Base-by-base conservation (phyloP, 2,888 invertebrate species). In the Brachynemurus nebulosus region DNA sequence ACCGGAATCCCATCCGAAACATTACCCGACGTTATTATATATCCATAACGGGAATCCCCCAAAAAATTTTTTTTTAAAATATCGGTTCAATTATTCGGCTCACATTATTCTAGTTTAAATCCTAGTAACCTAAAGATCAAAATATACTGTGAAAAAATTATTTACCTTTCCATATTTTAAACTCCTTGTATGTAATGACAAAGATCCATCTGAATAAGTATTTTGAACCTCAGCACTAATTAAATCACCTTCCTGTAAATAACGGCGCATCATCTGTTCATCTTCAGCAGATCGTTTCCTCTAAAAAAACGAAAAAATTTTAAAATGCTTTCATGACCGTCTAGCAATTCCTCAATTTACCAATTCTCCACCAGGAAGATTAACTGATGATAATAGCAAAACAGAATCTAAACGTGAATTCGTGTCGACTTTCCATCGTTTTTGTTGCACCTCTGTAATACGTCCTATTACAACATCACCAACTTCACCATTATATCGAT, bases 141-240 rank as follows among this genome's bases (percentile, higher is more conserved):
- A n/a, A n/a, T n/a, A n/a, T n/a, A n/a, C n/a, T n/a, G n/a, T n/a
- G n/a, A n/a, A n/a, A n/a, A n/a, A n/a, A n/a, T n/a, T n/a, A 41
- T 45, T 50, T 63, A 89, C 81, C 72, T 97, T 98, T 46, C 97
- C 97, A 71, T 97, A 98, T 60, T 92, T 93, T 46, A 95, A 73
- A 65, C 91, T 95, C 59, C 98, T 78, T 0, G 97, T 96, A 59
- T 98, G 96, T 11, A 98, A 65, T 0, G 92, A 89, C 14, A 98
- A 66, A 1, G 89, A 80, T 2, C 97, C 95, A 67, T 98, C 97
- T 42, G 80, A 76, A 60, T 80, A 89, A 4, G 93, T 77, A 60
- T 82, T 89, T 60, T 97, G 95, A 1, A 98, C 96, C 70, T 98
- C 96, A 4, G 96, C 97, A 66, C 93, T 93, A 48, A 98, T 90